Evolutionary conservation across 1,140 invertebrate species (phyloP), one percentile per base, ranked within the genome.

Genomic region (Papilio polytes): DNA sequence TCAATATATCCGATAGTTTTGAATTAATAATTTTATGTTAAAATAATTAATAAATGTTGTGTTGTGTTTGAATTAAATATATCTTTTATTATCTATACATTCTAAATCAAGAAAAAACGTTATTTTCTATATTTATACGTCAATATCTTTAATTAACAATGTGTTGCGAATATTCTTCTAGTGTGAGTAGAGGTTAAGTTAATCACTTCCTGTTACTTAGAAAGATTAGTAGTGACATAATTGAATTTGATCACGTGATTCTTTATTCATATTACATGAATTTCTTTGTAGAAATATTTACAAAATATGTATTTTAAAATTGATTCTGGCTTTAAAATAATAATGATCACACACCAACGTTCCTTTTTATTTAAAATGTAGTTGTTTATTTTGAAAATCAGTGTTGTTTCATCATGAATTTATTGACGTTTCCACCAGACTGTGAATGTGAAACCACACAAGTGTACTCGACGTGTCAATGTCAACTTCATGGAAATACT

Each of bases 381-480:
- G 48, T 15, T 51, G 48, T 51, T 51, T 51, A 18, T 51, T 51
- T 51, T 6, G 15, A 51, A 15, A 51, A 18, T 6, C 13, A 51
- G 48, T 18, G 15, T 63, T 63, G 12, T 31, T 31, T 70, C 31
- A 13, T 31, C 26, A 15, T 31, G 3, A 70, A 70, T 8, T 70
- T 26, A 36, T 3, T 70, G 15, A 36, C 63, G 26, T 70, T 70
- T 31, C 26, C 26, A 7, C 1, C 4, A 63, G 59, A 22, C 77
- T 78, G 18, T 66, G n/a, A 66, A 46, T 46, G n/a, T 78, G 77
- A 78, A 78, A 44, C 77, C 77, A 10, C 53, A 78, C 31, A 31
- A 78, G 22, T 31, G 51, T 78, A 3, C 63, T 78, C n/a, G 4
- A 78, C 77, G 59, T 78, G 56, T 22, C 77, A 78, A 78, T 78